These are phyloP conservation scores for Drosophila testacea DNA, from an alignment of 2,888 invertebrate species.

Conservation along the genomic window DNA sequence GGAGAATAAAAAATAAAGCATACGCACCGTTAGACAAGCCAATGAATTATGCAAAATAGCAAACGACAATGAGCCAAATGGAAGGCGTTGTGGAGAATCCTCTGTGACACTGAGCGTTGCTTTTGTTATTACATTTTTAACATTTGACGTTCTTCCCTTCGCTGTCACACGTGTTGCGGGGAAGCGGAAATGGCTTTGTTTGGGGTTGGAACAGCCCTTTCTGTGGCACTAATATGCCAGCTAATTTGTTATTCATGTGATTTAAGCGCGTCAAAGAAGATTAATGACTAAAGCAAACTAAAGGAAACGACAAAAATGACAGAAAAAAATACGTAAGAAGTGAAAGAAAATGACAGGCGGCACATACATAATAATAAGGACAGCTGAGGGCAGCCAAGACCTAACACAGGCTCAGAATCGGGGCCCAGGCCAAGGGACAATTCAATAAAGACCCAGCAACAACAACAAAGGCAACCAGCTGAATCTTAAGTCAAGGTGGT, in stretches of 20 bases:
- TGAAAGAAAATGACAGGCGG: conserved; percentile 38
- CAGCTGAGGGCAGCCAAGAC: conserved; percentile 2
- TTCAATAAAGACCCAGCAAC: conserved; percentile 50
- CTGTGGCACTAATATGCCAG: conserved; percentile 72
- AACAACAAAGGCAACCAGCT: conserved; percentile 2
- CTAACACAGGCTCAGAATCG: background rate
- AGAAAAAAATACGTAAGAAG: conserved; percentile 16
- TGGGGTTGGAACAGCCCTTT: conserved; percentile 40
- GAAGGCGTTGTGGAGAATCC: conserved; percentile 4
- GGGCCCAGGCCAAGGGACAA: conserved; percentile 41
- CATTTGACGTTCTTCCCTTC: conserved; percentile 51
- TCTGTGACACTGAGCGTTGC: conserved; percentile 32
- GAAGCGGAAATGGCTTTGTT: conserved; percentile 10
- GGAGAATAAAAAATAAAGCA: conserved; percentile 57
- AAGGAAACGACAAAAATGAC: conserved; percentile 43
- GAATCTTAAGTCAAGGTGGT: conserved; percentile 36
- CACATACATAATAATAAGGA: conserved; percentile 14
- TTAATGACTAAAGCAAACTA: conserved; percentile 77
- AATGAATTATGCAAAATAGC: conserved; percentile 77
- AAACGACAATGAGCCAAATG: conserved; percentile 46
- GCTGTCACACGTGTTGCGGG: conserved; percentile 1
- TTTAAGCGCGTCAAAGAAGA: conserved; percentile 83
- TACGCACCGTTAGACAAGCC: conserved; percentile 77
- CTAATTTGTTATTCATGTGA: conserved; percentile 83
- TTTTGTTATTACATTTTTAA: conserved; percentile 41